phyloP scores from a whole-genome alignment of 2,797 vertebrate species.

The Sylvia borin region DNA sequence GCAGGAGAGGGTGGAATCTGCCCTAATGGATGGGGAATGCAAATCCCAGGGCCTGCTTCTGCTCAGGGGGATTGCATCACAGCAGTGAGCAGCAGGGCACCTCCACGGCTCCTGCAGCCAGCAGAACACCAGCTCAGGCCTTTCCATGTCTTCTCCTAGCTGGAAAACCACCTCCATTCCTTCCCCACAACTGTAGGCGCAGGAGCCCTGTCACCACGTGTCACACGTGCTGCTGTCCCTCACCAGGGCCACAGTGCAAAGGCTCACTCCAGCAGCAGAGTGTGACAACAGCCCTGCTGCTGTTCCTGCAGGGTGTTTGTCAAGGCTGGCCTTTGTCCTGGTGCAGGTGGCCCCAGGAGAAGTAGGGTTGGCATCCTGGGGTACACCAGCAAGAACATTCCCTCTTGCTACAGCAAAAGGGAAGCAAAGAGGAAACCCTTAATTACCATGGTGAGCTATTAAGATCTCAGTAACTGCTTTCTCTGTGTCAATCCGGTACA shows the following conservation, averaged over 20 bases:
- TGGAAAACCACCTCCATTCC: not conserved
- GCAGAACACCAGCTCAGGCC: not conserved
- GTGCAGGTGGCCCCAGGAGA: not conserved
- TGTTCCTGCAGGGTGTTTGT: not conserved
- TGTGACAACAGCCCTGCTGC: not conserved
- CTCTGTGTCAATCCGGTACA: not conserved
- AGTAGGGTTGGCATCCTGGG: not conserved
- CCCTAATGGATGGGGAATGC: not conserved
- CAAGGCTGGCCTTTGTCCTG: not conserved
- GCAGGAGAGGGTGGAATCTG: not conserved
- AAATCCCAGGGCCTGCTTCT: not conserved
- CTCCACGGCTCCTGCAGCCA: not conserved
- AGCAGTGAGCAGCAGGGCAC: not conserved
- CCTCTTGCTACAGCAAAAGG: not conserved
- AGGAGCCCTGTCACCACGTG: not conserved
- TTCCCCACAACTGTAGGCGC: accelerated
- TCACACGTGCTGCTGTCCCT: not conserved
- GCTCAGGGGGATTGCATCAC: not conserved
- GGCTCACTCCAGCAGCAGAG: not conserved
- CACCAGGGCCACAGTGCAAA: not conserved
- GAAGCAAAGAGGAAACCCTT: not conserved
- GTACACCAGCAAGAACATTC: not conserved
- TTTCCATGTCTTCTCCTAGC: not conserved
- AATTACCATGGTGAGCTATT: not conserved
- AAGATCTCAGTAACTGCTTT: not conserved